Evolutionary conservation across 1,140 invertebrate species (phyloP).

Genomic region (Ceratitis capitata): DNA sequence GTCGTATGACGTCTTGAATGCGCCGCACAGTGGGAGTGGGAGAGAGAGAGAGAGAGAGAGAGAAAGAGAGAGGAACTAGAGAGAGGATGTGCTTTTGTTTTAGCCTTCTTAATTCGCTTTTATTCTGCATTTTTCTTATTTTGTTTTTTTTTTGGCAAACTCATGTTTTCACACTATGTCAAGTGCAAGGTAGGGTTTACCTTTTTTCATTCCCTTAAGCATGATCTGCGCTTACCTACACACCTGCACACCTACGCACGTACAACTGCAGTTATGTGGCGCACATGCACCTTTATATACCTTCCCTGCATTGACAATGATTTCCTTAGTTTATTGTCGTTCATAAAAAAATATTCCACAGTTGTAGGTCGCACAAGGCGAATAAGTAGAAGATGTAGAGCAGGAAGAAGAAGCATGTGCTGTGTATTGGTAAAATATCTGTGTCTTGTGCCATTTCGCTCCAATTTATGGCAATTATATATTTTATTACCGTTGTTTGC

Average conservation of each 20-base stretch:
- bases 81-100: no score
- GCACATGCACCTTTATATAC: no score
- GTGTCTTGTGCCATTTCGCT: background rate
- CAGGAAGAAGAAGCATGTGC: background rate
- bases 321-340: background rate
- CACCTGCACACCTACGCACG: background rate
- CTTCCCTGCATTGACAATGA: background rate
- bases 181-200: background rate
- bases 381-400: background rate
- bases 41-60: no score
- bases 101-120: no score
- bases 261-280: background rate
- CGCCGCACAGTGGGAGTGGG: no score
- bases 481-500: background rate
- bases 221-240: background rate
- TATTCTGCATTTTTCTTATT: background rate
- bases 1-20: background rate
- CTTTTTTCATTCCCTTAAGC: background rate
- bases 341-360: background rate
- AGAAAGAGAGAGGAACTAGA: no score
- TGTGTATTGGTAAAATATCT: background rate
- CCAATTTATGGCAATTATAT: slow-evolving; percentile 23
- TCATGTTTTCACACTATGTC: background rate
- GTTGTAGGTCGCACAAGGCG: background rate
- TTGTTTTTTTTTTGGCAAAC: background rate